Conservation (phyloP, 2,797 vertebrate species). For the Paratrypauchen microcephalus region DNA sequence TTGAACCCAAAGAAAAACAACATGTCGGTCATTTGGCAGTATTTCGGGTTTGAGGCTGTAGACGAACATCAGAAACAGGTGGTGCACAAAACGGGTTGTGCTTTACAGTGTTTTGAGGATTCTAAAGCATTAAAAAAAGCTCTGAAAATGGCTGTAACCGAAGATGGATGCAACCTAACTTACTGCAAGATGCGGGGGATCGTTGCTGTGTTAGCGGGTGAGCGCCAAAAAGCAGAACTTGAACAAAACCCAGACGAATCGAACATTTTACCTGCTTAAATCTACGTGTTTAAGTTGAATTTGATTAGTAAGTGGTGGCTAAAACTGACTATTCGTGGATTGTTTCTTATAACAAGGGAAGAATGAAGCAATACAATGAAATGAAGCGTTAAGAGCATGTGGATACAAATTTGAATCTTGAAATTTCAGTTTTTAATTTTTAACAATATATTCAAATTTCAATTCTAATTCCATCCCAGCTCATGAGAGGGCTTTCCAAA, state of each 20-base stretch:
- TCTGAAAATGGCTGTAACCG: constrained; percentile 70
- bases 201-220: constrained; percentile 77
- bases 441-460: too few species aligned
- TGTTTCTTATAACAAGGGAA: background rate
- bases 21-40: too few species aligned
- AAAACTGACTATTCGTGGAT: background rate
- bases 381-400: too few species aligned
- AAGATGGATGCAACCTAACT: constrained; percentile 77
- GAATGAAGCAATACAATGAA: background rate
- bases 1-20: too few species aligned
- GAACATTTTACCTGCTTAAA: background rate
- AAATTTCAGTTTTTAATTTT: too few species aligned
- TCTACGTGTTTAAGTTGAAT: background rate
- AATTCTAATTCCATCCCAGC: background rate
- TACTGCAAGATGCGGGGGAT: constrained; percentile 84
- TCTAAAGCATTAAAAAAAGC: background rate
- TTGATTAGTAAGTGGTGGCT: background rate
- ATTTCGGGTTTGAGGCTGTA: too few species aligned
- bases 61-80: too few species aligned
- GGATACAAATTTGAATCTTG: too few species aligned
- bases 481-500: background rate
- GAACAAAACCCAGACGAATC: background rate
- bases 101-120: constrained; percentile 6
- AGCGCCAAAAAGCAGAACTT: constrained; percentile 21
- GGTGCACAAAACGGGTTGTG: too few species aligned